Evolutionary conservation across 2,888 invertebrate species (phyloP), one percentile per base, ranked within the genome.

Genomic region (Lapara coniferarum): DNA sequence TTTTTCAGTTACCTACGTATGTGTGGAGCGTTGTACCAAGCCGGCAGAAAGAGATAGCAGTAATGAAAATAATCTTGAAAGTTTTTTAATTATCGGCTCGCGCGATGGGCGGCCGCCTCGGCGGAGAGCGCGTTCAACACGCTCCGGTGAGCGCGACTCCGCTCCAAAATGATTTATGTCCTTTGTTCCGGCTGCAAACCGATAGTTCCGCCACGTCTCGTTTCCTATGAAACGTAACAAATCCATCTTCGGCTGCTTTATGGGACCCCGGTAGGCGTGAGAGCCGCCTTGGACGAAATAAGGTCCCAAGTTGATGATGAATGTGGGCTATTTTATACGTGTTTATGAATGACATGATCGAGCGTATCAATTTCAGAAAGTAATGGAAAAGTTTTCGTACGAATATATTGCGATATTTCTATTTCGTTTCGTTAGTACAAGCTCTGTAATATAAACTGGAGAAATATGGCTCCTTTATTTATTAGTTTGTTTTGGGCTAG

Each of bases 21-120:
- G 67, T 67, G 56, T 13, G 56, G 37, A 13, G 19, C 46, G 67
- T 67, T 53, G 56, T 44, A 56, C 67, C 19, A 67, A 46, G 67
- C 44, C 5, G 14, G 13, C 46, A 49, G 66, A 57, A 53, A 69
- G 72, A 71, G 71, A 71, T 69, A 55, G 55, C 16, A 56, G 67
- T 69, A 74, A 75, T 74, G 73, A 74, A 74, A 78, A 76, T 78
- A 71, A 75, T 77, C 76, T 76, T 72, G 66, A 72, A 80, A 80
- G 72, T 80, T 80, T 79, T 77, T 78, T 79, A 80, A 80, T 80
- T 78, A 79, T 72, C 76, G 75, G 68, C 46, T 66, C 71, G 68
- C 69, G 66, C 16, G 37, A 8, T 46, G 44, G 46, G 67, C 56
- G 66, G 16, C 46, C 59, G 46, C 44, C 46, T 44, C 46, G 63